A percentile compares a stretch with the other conserved stretches of the same genome.
phyloP scores from a whole-genome alignment of 2,888 invertebrate species.

The Xylota segnis region DNA sequence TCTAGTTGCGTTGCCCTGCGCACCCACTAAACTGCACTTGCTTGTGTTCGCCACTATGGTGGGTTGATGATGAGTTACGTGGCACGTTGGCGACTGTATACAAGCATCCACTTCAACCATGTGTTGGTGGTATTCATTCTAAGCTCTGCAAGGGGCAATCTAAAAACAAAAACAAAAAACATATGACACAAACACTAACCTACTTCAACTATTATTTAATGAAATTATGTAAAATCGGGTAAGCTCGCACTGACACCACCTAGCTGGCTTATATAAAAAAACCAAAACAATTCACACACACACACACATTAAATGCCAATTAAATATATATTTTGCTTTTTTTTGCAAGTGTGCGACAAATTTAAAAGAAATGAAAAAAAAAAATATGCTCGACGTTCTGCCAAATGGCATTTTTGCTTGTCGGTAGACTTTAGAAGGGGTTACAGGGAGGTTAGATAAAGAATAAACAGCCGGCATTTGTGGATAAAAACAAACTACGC shows the following conservation, averaged over 20 bases:
- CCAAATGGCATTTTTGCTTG: slow-evolving; percentile 30
- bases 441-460: slow-evolving; percentile 21
- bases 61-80: slow-evolving; percentile 13
- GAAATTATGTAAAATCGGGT: slow-evolving; percentile 43
- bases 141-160: not conserved
- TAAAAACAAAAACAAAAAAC: slow-evolving; percentile 63
- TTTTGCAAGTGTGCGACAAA: slow-evolving; percentile 2
- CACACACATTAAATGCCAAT: not conserved
- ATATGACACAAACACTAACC: slow-evolving; percentile 74
- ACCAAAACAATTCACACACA: slow-evolving; percentile 68
- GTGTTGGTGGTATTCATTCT: not conserved
- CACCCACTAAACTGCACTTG: not conserved
- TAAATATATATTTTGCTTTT: slow-evolving; percentile 2
- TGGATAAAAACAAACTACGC: slow-evolving; percentile 73
- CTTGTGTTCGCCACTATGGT: not conserved
- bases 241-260: not conserved
- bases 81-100: slow-evolving; percentile 18
- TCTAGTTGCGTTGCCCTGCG: not conserved
- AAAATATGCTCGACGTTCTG: slow-evolving; percentile 29
- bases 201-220: slow-evolving; percentile 72
- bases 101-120: not conserved
- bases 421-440: not conserved
- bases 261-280: slow-evolving; percentile 37
- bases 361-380: not conserved
- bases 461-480: slow-evolving; percentile 72